Evolutionary conservation across 2,113 vertebrate genomes (phyloP).

Genomic region (Pipa parva): DNA sequence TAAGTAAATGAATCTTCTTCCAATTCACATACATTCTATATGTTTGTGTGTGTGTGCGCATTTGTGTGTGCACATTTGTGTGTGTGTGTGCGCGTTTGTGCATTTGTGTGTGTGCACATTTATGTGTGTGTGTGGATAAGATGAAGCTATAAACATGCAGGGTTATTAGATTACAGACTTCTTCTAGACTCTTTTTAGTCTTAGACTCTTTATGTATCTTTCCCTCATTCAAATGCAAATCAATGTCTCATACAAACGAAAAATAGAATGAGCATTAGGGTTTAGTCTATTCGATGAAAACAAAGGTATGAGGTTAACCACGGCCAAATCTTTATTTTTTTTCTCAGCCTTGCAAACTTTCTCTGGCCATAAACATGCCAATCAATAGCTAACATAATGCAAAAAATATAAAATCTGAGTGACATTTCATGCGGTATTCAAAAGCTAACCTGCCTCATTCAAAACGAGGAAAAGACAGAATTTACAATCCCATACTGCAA

Average conservation of each 20-base stretch:
- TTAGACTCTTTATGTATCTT: conserved; percentile 41
- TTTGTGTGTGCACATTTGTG: too few relatives aligned
- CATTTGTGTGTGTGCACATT: too few relatives aligned
- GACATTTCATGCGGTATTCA: conserved; percentile 66
- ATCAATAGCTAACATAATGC: conserved; percentile 62
- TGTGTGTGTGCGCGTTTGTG: too few relatives aligned
- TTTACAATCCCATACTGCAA: conserved; percentile 63
- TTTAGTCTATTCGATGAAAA: conserved; percentile 43
- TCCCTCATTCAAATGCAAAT: conserved; percentile 28
- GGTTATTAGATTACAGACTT: too few relatives aligned
- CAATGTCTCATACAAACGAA: conserved; percentile 29
- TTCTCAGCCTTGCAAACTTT: conserved; percentile 52
- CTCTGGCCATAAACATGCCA: conserved; percentile 52
- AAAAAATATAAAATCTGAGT: conserved; percentile 58
- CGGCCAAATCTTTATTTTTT: conserved; percentile 47
- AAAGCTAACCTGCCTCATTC: conserved; percentile 66
- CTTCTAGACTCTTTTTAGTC: too few relatives aligned
- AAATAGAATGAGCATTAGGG: conserved; percentile 4
- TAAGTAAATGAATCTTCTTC: too few relatives aligned
- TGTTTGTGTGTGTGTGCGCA: too few relatives aligned
- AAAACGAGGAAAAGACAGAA: conserved; percentile 67
- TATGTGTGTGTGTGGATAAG: too few relatives aligned
- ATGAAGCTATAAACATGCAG: too few relatives aligned
- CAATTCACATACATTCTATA: too few relatives aligned
- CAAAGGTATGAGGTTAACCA: conserved; percentile 11